These are phyloP conservation scores for Pseudopleuronectes americanus DNA, from an alignment of 2,797 vertebrate species.

Conservation along the genomic window DNA sequence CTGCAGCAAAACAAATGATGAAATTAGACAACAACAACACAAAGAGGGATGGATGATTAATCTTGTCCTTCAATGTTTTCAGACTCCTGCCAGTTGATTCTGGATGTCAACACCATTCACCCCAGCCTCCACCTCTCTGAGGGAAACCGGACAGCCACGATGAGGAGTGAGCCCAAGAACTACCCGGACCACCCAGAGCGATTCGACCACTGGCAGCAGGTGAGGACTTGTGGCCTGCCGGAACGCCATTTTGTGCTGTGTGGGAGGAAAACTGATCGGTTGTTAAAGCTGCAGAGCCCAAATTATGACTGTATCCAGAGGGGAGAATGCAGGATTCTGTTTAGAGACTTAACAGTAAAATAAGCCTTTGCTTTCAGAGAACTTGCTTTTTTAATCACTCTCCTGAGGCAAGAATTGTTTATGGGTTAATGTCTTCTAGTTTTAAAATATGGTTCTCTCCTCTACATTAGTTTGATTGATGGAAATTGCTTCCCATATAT, in stretches of 20 bases:
- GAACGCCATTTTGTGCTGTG: neutral
- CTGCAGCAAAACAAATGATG: neutral
- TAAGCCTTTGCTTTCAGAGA: neutral
- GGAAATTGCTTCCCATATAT: no score
- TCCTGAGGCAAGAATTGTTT: neutral
- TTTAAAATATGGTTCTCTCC: no score
- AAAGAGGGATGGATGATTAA: neutral
- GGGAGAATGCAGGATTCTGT: neutral
- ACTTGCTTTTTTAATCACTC: neutral
- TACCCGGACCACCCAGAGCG: slow-evolving; percentile 82
- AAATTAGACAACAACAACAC: neutral
- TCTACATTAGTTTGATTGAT: no score
- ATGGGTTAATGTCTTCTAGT: no score
- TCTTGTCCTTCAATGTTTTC: slow-evolving; percentile 15
- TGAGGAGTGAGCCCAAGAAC: slow-evolving; percentile 78
- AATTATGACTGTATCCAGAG: neutral
- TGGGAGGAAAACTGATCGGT: neutral
- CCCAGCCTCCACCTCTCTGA: slow-evolving; percentile 81
- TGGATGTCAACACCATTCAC: slow-evolving; percentile 81
- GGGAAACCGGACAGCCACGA: slow-evolving; percentile 76
- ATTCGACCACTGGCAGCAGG: slow-evolving; percentile 86
- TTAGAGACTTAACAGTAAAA: neutral
- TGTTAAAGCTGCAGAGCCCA: neutral
- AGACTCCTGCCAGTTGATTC: slow-evolving; percentile 76
- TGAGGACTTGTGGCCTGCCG: slow-evolving; percentile 32